A percentile compares a stretch with the other conserved stretches of the same genome.
phyloP scores from a whole-genome alignment of 1,140 invertebrate genomes.

The Magallana angulata region DNA sequence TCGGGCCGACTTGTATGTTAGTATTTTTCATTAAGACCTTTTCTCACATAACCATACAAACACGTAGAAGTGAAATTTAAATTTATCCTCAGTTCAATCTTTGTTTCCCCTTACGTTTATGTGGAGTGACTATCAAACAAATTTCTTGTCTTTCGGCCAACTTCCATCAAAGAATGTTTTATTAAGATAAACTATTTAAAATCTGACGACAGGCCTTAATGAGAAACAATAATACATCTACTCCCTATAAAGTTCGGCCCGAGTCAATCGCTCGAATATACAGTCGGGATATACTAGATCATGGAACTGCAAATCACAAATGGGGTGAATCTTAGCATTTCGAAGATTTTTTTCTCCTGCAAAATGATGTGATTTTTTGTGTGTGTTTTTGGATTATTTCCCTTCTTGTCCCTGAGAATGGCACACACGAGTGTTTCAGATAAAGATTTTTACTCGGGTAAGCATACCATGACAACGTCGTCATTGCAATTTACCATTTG shows the following conservation, averaged over 20 bases:
- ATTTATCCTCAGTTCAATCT: neutral
- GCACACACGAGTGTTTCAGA: neutral
- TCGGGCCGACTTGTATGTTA: neutral
- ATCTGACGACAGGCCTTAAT: slow-evolving; percentile 2
- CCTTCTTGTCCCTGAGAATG: neutral
- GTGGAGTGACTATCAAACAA: neutral
- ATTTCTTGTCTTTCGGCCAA: neutral
- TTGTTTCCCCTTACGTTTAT: neutral
- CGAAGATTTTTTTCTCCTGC: neutral
- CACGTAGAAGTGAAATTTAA: slow-evolving; percentile 2
- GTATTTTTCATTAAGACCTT: slow-evolving; percentile 17
- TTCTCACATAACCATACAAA: neutral
- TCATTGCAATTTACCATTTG: no score
- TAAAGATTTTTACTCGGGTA: slow-evolving; percentile 7
- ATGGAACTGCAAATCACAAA: no score
- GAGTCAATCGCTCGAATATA: no score
- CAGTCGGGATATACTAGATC: no score
- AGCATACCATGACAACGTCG: neutral
- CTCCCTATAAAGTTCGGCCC: no score
- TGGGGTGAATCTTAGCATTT: neutral
- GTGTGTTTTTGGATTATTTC: neutral
- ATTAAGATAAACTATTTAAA: slow-evolving; percentile 39
- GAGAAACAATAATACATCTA: slow-evolving; percentile 5
- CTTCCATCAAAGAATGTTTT: slow-evolving; percentile 31
- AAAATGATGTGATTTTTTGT: neutral